These are phyloP conservation scores for Xenopus petersii DNA, from an alignment of 2,797 vertebrate genomes.

Conservation along the genomic window DNA sequence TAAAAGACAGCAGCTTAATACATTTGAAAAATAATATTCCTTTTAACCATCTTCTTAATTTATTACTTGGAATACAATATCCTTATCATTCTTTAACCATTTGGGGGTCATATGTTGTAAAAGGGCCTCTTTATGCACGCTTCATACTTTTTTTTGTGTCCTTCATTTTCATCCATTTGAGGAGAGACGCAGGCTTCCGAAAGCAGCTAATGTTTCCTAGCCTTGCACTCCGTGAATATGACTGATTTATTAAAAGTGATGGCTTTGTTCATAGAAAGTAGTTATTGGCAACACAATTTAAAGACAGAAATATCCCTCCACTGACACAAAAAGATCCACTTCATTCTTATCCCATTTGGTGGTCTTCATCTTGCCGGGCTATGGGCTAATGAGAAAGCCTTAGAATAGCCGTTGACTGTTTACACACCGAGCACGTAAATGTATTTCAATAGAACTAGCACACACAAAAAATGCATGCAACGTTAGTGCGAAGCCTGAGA, in stretches of 20 bases:
- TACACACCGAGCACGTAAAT: slow-evolving; percentile 73
- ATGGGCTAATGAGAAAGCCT: slow-evolving; percentile 74
- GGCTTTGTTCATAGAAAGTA: slow-evolving; percentile 41
- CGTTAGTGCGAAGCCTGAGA: slow-evolving; percentile 75
- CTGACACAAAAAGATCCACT: slow-evolving; percentile 54
- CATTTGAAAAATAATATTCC: no score
- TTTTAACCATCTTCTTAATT: no score
- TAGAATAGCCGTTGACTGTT: slow-evolving; percentile 60
- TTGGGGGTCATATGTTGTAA: no score
- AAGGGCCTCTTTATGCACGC: no score
- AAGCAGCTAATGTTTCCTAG: no score
- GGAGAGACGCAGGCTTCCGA: no score
- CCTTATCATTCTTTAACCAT: no score
- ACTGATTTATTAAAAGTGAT: slow-evolving; percentile 26
- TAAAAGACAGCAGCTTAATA: no score
- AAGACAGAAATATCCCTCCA: slow-evolving; percentile 55
- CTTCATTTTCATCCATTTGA: no score
- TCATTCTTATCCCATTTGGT: slow-evolving; percentile 61
- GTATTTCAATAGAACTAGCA: slow-evolving; percentile 66
- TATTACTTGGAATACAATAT: no score
- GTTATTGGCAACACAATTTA: slow-evolving; percentile 48
- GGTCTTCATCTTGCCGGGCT: slow-evolving; percentile 52
- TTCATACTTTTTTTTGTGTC: no score
- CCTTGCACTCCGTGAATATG: slow-evolving; percentile 14
- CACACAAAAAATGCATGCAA: slow-evolving; percentile 62